Evolutionary conservation across 1,140 invertebrate genomes (phyloP).

Genomic region (Liolophura sinensis): DNA sequence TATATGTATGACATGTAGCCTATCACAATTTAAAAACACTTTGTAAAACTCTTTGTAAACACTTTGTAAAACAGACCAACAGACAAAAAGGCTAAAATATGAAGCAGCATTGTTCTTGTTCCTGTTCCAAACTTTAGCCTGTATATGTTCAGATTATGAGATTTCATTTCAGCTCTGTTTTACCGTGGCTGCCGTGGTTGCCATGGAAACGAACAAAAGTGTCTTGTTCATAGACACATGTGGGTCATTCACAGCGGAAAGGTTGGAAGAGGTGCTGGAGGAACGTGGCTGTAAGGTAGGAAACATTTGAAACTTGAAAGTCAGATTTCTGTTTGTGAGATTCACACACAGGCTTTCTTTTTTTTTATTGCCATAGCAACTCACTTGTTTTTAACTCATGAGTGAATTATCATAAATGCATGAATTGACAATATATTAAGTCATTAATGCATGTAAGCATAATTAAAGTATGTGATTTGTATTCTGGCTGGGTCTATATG

Average conservation of each 20-base stretch:
- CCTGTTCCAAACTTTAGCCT: too few relatives aligned
- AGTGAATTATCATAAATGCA: too few relatives aligned
- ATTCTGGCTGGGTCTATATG: too few relatives aligned
- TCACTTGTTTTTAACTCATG: too few relatives aligned
- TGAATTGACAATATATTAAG: too few relatives aligned
- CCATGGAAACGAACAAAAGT: conserved; percentile 21
- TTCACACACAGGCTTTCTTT: background rate
- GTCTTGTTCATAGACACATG: conserved; percentile 33
- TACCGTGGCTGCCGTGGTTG: conserved; percentile 16
- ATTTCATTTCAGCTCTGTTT: conserved; percentile 27
- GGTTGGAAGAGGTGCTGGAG: conserved; percentile 15
- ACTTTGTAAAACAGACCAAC: too few relatives aligned
- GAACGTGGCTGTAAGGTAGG: background rate
- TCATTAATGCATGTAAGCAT: too few relatives aligned
- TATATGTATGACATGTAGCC: too few relatives aligned
- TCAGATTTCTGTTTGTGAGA: background rate
- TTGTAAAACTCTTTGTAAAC: too few relatives aligned
- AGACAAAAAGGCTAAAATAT: background rate
- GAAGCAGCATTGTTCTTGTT: background rate
- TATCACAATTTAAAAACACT: too few relatives aligned
- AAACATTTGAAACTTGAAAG: background rate
- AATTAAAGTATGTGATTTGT: too few relatives aligned
- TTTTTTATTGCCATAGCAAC: too few relatives aligned
- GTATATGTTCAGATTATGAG: background rate
- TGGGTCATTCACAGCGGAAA: conserved; percentile 24